A percentile compares a stretch with the other conserved stretches of the same genome.
Conservation (phyloP, 2,113 vertebrate genomes). For the Mixornis gularis region DNA sequence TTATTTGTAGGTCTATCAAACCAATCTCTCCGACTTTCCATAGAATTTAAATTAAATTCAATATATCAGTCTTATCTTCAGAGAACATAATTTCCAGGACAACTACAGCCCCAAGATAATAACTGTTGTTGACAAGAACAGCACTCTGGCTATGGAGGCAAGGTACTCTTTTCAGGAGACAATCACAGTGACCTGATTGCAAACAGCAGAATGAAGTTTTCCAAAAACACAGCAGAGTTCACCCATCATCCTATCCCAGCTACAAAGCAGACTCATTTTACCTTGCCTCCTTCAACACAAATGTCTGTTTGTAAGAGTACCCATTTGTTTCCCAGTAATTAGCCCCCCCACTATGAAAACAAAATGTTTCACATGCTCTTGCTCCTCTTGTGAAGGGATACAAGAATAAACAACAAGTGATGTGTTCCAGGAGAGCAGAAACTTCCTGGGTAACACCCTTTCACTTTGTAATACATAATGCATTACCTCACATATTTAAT, state of each 20-base stretch:
- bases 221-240: not conserved
- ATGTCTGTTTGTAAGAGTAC: not conserved
- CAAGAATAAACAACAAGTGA: not conserved
- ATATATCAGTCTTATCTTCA: not conserved
- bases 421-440: not conserved
- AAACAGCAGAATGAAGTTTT: not conserved
- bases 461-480: not conserved
- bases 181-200: not conserved
- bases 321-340: not conserved
- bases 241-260: not conserved
- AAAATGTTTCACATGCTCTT: not conserved
- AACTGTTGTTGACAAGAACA: not conserved
- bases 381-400: not conserved
- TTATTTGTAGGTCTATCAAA: not conserved
- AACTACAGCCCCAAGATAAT: not conserved
- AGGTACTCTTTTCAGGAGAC: not conserved
- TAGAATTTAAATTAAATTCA: not conserved
- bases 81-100: not conserved
- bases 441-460: not conserved
- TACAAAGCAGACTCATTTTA: not conserved
- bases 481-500: not conserved
- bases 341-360: not conserved
- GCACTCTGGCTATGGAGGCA: not conserved
- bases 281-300: not conserved
- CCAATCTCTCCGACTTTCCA: not conserved